Evolutionary conservation across 2,888 invertebrate species (phyloP), one percentile per base, ranked within the genome.

Genomic region (Scotopteryx bipunctaria): DNA sequence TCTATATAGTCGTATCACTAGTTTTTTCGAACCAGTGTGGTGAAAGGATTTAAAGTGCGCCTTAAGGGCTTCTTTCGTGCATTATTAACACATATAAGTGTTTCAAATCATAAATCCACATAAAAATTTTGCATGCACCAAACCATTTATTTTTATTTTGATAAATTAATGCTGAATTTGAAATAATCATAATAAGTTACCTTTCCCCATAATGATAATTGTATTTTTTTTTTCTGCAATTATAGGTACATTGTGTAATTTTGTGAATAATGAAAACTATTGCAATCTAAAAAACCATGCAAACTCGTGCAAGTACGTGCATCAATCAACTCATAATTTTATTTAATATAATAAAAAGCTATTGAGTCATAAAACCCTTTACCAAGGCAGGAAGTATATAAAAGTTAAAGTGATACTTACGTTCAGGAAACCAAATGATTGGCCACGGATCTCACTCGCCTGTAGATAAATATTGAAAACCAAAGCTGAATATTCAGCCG

Each of bases 371-470:
- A 51, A 17, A 54, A 32, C 45, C 57, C 44, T 49, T 17, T 47
- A 74, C 69, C 69, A 45, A 45, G 57, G 59, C 43, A 57, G 47
- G 55, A 55, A 65, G 51, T 55, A 54, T 61, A 40, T 55, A 35
- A 62, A 49, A 61, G 78, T 60, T 72, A 68, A 73, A 74, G 62
- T 64, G 4, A 55, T 82, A 84, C 83, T 83, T 79, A 84, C 83
- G 61, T 74, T 72, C 64, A 66, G 55, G 62, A 63, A 63, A 69
- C 58, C 62, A 57, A 62, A 60, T 52, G 66, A 68, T 64, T 67
- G 62, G 68, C 70, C 70, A 64, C 69, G 59, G 57, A 57, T 73
- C 64, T 75, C 78, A 82, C 81, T 76, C 60, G 59, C 54, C 61
- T 64, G 65, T 61, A 44, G 61, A 40, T 58, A 55, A 36, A 42